phyloP scores from a whole-genome alignment of 2,797 vertebrate genomes.

The Sphenodon punctatus region DNA sequence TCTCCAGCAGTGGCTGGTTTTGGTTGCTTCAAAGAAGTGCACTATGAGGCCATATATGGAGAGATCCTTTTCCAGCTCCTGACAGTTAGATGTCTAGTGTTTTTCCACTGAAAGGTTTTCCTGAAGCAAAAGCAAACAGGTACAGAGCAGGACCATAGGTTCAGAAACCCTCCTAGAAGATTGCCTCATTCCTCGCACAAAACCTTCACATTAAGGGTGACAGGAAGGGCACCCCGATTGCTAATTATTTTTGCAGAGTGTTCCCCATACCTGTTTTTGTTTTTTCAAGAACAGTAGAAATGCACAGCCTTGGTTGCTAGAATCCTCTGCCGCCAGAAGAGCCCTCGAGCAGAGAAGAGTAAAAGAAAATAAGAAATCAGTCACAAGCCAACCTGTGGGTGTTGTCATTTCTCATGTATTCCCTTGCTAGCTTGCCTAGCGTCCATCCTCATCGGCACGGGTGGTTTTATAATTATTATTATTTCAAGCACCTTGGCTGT shows the following conservation, averaged over 20 bases:
- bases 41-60: no score
- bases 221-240: slow-evolving; percentile 41
- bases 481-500: no score
- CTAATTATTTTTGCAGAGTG: slow-evolving; percentile 49
- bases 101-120: no score
- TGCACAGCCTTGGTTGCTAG: slow-evolving; percentile 52
- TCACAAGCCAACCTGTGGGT: slow-evolving; percentile 45
- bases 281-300: slow-evolving; percentile 57
- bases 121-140: neutral
- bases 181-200: neutral
- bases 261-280: slow-evolving; percentile 63
- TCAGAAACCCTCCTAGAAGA: slow-evolving; percentile 3
- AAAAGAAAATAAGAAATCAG: slow-evolving; percentile 61
- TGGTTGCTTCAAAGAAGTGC: no score
- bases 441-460: no score
- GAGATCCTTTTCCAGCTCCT: no score
- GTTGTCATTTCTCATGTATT: slow-evolving; percentile 68
- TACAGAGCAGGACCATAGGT: neutral
- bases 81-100: no score
- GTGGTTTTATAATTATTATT: no score
- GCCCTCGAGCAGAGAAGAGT: slow-evolving; percentile 44
- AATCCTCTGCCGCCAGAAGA: slow-evolving; percentile 66
- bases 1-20: no score
- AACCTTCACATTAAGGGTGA: slow-evolving; percentile 26
- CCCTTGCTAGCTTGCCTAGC: slow-evolving; percentile 62